Conservation (phyloP, 1,140 invertebrate genomes). For the Drosophila arawakana region DNA sequence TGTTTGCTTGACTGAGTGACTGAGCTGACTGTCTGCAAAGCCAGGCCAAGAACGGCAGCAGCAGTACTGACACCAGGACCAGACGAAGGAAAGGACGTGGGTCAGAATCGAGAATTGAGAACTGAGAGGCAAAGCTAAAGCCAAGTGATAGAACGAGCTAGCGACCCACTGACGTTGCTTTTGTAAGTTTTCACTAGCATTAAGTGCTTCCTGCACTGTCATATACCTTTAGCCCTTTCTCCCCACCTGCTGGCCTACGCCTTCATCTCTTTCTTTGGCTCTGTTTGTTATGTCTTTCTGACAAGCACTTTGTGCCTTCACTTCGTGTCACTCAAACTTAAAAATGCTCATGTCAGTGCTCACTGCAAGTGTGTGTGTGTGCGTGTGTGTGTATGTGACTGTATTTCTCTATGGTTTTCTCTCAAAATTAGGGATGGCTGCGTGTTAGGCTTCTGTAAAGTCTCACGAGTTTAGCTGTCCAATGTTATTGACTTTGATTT, state of each 20-base stretch:
- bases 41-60: slow-evolving; percentile 15
- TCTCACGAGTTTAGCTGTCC: neutral
- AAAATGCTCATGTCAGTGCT: slow-evolving; percentile 58
- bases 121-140: slow-evolving; percentile 28
- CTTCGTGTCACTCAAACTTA: slow-evolving; percentile 77
- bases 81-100: slow-evolving; percentile 9
- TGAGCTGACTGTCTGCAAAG: slow-evolving; percentile 41
- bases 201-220: slow-evolving; percentile 66
- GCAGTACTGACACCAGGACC: slow-evolving; percentile 7
- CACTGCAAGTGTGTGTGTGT: slow-evolving; percentile 11
- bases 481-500: too few relatives aligned
- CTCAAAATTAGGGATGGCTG: neutral
- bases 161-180: slow-evolving; percentile 66
- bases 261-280: neutral
- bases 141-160: slow-evolving; percentile 54
- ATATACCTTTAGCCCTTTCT: slow-evolving; percentile 11
- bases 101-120: neutral
- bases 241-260: neutral
- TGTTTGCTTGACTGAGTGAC: slow-evolving; percentile 69
- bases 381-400: neutral
- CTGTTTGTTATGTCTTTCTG: slow-evolving; percentile 1
- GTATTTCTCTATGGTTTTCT: neutral
- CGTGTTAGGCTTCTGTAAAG: neutral
- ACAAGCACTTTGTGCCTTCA: slow-evolving; percentile 73
- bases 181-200: slow-evolving; percentile 73